phyloP scores from a whole-genome alignment of 2,888 invertebrate genomes.

The Chesias legatella region DNA sequence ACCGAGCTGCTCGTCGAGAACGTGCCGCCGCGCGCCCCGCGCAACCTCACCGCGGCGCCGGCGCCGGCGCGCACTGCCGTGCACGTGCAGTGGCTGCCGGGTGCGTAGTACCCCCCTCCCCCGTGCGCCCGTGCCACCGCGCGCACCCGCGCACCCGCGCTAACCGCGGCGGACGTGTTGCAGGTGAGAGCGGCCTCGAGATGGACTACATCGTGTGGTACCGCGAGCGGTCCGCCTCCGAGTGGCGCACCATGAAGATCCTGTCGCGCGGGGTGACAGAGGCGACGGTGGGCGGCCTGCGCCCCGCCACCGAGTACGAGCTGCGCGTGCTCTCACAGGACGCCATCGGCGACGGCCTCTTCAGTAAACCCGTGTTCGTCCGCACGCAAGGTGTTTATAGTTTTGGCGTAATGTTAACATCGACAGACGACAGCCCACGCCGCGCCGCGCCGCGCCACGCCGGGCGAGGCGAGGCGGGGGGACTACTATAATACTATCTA shows the following conservation, averaged over 20 bases:
- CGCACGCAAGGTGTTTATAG: conserved; percentile 86
- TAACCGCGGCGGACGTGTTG: background rate
- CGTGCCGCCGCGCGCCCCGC: conserved; percentile 94
- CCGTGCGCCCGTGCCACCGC: background rate
- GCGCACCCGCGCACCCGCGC: background rate
- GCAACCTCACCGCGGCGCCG: conserved; percentile 89
- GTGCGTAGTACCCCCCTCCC: conserved; percentile 36
- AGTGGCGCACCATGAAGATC: conserved; percentile 92
- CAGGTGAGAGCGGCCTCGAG: conserved; percentile 16
- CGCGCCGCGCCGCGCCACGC: no score
- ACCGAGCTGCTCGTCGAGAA: conserved; percentile 91
- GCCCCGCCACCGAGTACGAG: conserved; percentile 90
- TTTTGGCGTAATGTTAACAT: no score
- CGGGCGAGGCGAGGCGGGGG: conserved; percentile 9
- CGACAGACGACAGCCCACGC: no score
- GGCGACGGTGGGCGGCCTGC: conserved; percentile 88
- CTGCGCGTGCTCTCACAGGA: conserved; percentile 95
- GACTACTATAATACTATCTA: no score
- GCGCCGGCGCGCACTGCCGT: conserved; percentile 86
- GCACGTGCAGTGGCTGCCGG: conserved; percentile 90
- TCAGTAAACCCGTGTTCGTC: conserved; percentile 89
- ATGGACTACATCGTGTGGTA: conserved; percentile 93
- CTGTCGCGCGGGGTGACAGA: conserved; percentile 86
- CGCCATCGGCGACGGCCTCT: conserved; percentile 91
- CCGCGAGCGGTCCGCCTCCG: conserved; percentile 85